Evolutionary conservation across 2,888 invertebrate genomes (phyloP), one percentile per base, ranked within the genome.

Genomic region (Noctua janthina): DNA sequence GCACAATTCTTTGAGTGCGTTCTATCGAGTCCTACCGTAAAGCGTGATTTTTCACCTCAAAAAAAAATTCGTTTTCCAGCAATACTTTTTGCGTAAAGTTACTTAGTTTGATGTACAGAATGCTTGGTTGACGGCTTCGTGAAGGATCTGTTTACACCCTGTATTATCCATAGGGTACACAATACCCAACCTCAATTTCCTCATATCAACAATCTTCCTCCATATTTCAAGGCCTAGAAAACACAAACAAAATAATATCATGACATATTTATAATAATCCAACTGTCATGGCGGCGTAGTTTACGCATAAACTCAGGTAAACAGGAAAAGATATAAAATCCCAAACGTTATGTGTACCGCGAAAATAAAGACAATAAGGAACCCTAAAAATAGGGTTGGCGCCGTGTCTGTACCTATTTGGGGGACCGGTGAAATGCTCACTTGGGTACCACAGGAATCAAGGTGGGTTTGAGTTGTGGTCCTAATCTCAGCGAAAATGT

Each of bases 331-430:
- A 77, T 71, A 85, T 88, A 87, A 90, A 91, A 90, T 91, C 92
- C 91, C 92, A 87, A 91, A 93, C 79, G 92, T 91, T 92, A 90
- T 91, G 92, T 93, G 92, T 92, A 91, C 90, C 89, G 87, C 88
- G 88, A 90, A 89, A 90, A 93, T 92, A 92, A 92, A 91, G 90
- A 91, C 89, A 88, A 81, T 80, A 81, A 69, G 71, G 69, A 78
- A 68, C 70, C 70, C 72, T 77, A 77, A 87, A 91, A 90, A 92
- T 91, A 72, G 90, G 92, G 90, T 91, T 91, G 90, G 91, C 90
- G 80, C 87, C 89, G 87, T 92, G 89, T 88, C 91, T 91, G 86
- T 85, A 82, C 89, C 90, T 92, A 90, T 92, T 92, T 89, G 89
- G 90, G 89, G 88, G 91, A 56, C 88, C 89, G 78, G 86, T 72